Conservation (phyloP, 2,797 vertebrate genomes). For the Carcharodon carcharias region DNA sequence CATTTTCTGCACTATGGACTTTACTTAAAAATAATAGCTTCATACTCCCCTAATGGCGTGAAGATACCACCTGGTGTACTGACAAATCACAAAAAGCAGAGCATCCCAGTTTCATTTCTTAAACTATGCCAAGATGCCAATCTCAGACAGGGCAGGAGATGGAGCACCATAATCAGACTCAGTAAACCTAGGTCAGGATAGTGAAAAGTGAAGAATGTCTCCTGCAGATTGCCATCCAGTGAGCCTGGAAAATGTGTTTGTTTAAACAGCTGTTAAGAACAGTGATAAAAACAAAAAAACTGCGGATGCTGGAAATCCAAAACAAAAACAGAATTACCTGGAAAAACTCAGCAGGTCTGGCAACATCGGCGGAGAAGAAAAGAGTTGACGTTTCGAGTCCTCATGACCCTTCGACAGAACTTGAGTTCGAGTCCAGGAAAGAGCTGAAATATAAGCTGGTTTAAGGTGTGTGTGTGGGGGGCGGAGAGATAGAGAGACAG, state of each 20-base stretch:
- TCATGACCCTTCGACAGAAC: too few species aligned
- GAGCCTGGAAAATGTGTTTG: background rate
- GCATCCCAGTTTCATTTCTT: background rate
- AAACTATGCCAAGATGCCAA: background rate
- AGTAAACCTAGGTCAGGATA: background rate
- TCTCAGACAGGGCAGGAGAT: background rate
- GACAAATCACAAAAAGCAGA: background rate
- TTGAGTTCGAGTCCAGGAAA: too few species aligned
- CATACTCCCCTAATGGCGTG: background rate
- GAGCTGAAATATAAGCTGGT: too few species aligned
- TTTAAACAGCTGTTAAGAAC: background rate
- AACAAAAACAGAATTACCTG: too few species aligned
- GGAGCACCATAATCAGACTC: background rate
- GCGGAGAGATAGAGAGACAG: too few species aligned
- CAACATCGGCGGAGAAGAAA: too few species aligned
- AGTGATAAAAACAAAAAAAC: too few species aligned
- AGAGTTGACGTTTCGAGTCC: too few species aligned
- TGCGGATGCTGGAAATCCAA: too few species aligned
- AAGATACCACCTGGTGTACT: background rate
- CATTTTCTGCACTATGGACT: background rate
- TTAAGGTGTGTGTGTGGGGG: too few species aligned
- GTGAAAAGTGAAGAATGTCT: background rate
- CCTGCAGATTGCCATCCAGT: background rate
- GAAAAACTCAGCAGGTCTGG: too few species aligned
- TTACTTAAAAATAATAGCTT: background rate